Percentiles rank a stretch among this genome's conserved stretches.
Conservation (phyloP, 37 sponge, comb jelly and placozoan species). For the Spongia lamella region DNA sequence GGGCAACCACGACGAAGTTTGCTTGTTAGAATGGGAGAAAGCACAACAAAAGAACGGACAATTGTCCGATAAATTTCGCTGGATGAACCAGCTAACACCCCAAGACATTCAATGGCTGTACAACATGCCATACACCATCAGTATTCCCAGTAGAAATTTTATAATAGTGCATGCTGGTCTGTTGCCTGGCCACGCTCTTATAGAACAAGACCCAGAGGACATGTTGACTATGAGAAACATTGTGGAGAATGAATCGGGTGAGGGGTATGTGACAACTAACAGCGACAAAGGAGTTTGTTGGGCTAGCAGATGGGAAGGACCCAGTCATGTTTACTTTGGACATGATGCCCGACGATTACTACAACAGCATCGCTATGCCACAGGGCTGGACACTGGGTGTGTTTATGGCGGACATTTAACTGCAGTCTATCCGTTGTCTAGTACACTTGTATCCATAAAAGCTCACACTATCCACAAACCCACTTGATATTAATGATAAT, state of each 20-base stretch:
- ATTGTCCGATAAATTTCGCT: slow-evolving; percentile 41
- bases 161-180: slow-evolving; percentile 79
- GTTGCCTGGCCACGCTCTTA: slow-evolving; percentile 52
- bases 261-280: not conserved
- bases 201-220: slow-evolving; percentile 36
- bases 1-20: slow-evolving; percentile 85
- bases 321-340: slow-evolving; percentile 82
- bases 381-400: slow-evolving; percentile 86
- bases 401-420: slow-evolving; percentile 79
- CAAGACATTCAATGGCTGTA: slow-evolving; percentile 68
- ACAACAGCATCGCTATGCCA: slow-evolving; percentile 59
- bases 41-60: not conserved
- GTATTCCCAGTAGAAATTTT: slow-evolving; percentile 52
- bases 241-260: not conserved
- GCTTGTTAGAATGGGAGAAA: slow-evolving; percentile 49
- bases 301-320: slow-evolving; percentile 75
- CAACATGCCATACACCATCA: slow-evolving; percentile 66
- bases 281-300: slow-evolving; percentile 50
- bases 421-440: slow-evolving; percentile 48
- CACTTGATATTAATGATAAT: no score
- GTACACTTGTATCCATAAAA: no score
- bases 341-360: slow-evolving; percentile 71
- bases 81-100: slow-evolving; percentile 60
- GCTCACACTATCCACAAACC: no score
- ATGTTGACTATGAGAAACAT: slow-evolving; percentile 66